These are phyloP conservation scores for Drosophila cognata DNA, from an alignment of 2,888 invertebrate species.

Conservation along the genomic window DNA sequence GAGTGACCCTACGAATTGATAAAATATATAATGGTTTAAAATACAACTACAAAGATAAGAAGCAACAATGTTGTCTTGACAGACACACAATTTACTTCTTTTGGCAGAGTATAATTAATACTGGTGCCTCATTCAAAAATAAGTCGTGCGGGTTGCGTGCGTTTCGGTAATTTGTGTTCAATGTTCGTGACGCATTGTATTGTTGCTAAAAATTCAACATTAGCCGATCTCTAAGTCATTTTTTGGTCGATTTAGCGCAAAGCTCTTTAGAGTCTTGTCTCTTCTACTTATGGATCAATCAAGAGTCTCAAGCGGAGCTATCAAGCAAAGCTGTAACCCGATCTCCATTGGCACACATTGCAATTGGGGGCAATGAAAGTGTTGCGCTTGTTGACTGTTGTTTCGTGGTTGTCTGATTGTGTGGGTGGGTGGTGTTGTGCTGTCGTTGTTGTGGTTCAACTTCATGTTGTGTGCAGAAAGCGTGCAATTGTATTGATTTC, in stretches of 20 bases:
- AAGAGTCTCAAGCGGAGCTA: constrained; percentile 18
- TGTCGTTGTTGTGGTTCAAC: constrained; percentile 19
- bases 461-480: constrained; percentile 57
- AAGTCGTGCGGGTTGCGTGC: constrained; percentile 11
- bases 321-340: constrained; percentile 32
- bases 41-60: neutral
- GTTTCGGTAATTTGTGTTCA: neutral
- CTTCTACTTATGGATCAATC: constrained; percentile 38
- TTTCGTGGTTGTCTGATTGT: constrained; percentile 18
- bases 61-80: neutral
- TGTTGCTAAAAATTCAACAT: neutral
- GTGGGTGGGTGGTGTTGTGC: constrained; percentile 37
- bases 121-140: neutral
- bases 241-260: neutral
- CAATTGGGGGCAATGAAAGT: constrained; percentile 53
- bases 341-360: constrained; percentile 44
- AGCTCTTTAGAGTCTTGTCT: constrained; percentile 5
- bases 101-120: neutral
- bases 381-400: constrained; percentile 37
- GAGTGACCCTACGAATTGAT: neutral
- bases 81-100: neutral
- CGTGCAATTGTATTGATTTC: constrained; percentile 39
- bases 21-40: neutral
- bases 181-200: constrained; percentile 12
- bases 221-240: constrained; percentile 10